A percentile compares a stretch with the other conserved stretches of the same genome.
Evolutionary conservation across 2,113 vertebrate genomes (phyloP).

Genomic region (Copsychus sechellarum): DNA sequence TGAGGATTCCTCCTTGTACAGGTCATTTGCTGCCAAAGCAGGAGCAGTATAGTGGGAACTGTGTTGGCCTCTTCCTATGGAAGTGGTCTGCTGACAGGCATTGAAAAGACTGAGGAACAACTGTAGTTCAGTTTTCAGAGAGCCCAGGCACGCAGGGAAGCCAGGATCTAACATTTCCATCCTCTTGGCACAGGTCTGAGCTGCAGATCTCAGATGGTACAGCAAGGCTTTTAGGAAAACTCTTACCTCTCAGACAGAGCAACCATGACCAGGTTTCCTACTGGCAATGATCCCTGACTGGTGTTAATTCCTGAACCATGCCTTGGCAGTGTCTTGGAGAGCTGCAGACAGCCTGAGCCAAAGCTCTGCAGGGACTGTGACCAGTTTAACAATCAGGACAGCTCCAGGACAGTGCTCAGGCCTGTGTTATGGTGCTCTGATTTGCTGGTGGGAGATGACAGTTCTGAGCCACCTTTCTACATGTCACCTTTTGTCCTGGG

Average conservation of each 20-base stretch:
- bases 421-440: rapidly evolving
- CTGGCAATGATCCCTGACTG: neutral
- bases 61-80: neutral
- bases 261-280: neutral
- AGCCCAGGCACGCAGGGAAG: neutral
- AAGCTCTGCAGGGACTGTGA: neutral
- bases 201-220: neutral
- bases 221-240: neutral
- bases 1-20: neutral
- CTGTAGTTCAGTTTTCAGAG: neutral
- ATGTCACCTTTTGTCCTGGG: neutral
- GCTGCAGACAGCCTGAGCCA: neutral
- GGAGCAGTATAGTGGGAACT: neutral
- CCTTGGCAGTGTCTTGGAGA: neutral
- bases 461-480: neutral
- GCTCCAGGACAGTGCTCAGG: neutral
- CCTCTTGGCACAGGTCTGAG: neutral
- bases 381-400: neutral
- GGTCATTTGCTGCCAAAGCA: neutral
- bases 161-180: neutral
- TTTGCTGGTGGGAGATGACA: neutral
- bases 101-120: neutral
- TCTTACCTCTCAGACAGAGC: neutral
- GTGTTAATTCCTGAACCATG: neutral
- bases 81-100: neutral